Evolutionary conservation across 2,888 invertebrate genomes (phyloP).

Genomic region (Plebejus melissa): DNA sequence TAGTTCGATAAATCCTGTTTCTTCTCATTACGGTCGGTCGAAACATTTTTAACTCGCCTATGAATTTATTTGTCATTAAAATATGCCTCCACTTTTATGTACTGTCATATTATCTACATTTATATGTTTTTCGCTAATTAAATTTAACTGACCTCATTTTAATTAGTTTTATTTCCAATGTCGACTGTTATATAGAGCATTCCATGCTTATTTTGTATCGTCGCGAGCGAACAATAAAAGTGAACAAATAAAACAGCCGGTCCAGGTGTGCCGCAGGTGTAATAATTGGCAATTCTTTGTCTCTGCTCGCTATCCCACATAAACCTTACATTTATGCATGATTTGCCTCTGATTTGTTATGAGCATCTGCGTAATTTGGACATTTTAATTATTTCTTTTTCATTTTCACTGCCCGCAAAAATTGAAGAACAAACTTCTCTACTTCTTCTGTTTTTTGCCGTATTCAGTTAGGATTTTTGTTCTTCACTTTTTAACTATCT

Average conservation of each 20-base stretch:
- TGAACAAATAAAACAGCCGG: constrained; percentile 77
- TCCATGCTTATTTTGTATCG: constrained; percentile 52
- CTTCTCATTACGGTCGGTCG: constrained; percentile 12
- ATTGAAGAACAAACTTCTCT: background rate
- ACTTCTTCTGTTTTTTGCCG: no score
- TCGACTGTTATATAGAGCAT: constrained; percentile 35
- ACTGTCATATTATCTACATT: background rate
- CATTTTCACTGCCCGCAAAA: background rate
- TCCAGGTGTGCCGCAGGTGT: constrained; percentile 76
- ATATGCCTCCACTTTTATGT: constrained; percentile 7
- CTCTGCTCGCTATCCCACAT: constrained; percentile 60
- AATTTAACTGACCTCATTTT: constrained; percentile 1
- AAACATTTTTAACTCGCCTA: constrained; percentile 4
- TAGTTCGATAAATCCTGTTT: constrained; percentile 27
- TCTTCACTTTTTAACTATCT: background rate
- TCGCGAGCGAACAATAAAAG: constrained; percentile 73
- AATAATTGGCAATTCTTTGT: constrained; percentile 79
- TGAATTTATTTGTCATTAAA: background rate
- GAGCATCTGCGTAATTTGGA: constrained; percentile 20
- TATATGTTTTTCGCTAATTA: background rate
- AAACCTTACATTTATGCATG: constrained; percentile 46
- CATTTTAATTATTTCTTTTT: background rate
- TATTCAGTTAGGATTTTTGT: no score
- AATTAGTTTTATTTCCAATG: constrained; percentile 30
- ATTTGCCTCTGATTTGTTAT: constrained; percentile 29